Conservation (phyloP, 2,888 invertebrate species). For the Mythimna ferrago region DNA sequence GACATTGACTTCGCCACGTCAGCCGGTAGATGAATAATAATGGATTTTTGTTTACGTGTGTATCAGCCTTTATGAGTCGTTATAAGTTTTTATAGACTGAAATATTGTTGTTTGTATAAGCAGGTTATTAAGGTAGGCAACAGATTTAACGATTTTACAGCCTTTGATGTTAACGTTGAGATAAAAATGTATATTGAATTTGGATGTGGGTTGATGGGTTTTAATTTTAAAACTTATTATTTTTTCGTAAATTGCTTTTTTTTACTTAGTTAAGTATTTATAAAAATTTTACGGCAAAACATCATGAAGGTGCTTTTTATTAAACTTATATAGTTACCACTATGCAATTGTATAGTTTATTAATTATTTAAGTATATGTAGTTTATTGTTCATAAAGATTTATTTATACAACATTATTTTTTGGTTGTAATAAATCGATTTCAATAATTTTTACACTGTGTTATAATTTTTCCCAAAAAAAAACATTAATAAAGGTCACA, state of each 20-base stretch:
- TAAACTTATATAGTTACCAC: neutral
- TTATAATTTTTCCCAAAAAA: too few relatives aligned
- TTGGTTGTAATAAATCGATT: too few relatives aligned
- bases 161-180: conserved; percentile 50
- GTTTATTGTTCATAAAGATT: too few relatives aligned
- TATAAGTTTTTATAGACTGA: conserved; percentile 77
- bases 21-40: conserved; percentile 89
- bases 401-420: too few relatives aligned
- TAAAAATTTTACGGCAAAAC: neutral
- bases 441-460: too few relatives aligned
- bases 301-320: neutral
- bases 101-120: conserved; percentile 78
- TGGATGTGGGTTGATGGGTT: conserved; percentile 49
- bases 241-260: conserved; percentile 24
- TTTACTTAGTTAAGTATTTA: neutral
- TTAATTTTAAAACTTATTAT: conserved; percentile 28
- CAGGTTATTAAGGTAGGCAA: conserved; percentile 76
- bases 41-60: conserved; percentile 89
- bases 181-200: conserved; percentile 59
- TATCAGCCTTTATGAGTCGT: conserved; percentile 80
- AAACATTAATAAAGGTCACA: too few relatives aligned
- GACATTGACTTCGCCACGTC: conserved; percentile 89
- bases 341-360: too few relatives aligned
- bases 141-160: conserved; percentile 65
- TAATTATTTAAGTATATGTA: too few relatives aligned